Conservation (phyloP, 2,797 vertebrate genomes). For the Heterohyrax brucei region DNA sequence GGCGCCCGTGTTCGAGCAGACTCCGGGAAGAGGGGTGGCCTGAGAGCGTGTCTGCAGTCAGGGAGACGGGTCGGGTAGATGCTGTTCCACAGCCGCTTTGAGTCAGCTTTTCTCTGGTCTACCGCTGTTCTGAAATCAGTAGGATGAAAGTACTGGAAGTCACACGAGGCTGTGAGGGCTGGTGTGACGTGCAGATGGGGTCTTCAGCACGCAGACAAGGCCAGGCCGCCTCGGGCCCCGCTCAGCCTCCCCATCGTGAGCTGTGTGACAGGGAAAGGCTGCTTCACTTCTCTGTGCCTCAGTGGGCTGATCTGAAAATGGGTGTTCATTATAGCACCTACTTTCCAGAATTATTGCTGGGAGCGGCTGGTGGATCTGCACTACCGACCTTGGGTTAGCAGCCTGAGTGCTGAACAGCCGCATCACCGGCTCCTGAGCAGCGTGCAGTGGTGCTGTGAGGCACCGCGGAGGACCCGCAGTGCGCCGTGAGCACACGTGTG, state of each 20-base stretch:
- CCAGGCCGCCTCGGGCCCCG: background rate
- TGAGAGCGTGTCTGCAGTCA: background rate
- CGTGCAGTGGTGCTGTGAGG: too few species aligned
- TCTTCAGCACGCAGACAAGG: background rate
- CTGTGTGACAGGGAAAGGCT: background rate
- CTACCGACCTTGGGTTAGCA: too few species aligned
- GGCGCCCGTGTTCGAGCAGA: too few species aligned
- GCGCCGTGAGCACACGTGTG: too few species aligned
- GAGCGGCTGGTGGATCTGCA: too few species aligned
- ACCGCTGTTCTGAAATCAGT: background rate
- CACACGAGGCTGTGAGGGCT: background rate
- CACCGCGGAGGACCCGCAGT: too few species aligned
- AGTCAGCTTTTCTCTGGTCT: background rate
- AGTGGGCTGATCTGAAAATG: too few species aligned
- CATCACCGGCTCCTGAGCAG: too few species aligned
- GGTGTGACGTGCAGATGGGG: rapidly evolving
- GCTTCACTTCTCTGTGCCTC: too few species aligned
- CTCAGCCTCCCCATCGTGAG: background rate
- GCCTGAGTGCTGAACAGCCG: too few species aligned
- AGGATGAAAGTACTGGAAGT: background rate
- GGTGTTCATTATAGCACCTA: too few species aligned
- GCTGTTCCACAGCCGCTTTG: background rate
- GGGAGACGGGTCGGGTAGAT: background rate
- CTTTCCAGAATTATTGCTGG: too few species aligned
- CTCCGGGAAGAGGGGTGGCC: background rate